Evolutionary conservation across 2,113 vertebrate species (phyloP).

Genomic region (Pseudolaguvia tuberculata): DNA sequence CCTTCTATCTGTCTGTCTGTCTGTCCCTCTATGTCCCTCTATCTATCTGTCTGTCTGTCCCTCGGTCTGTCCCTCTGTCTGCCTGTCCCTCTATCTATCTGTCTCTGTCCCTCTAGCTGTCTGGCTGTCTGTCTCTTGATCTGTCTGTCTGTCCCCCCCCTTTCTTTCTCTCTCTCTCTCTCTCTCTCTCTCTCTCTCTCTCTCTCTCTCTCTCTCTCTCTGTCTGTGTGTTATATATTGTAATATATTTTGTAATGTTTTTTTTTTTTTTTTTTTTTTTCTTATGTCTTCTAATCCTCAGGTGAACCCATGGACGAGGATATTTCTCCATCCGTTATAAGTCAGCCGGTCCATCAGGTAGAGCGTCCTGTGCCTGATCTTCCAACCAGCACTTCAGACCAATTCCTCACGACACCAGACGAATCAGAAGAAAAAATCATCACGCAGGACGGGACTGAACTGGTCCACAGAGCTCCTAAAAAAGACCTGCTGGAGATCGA

Average conservation of each 20-base stretch:
- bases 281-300: slow-evolving; percentile 26
- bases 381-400: slow-evolving; percentile 85
- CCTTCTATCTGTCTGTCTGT: no score
- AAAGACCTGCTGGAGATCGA: slow-evolving; percentile 96
- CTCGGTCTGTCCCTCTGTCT: no score
- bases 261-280: background rate
- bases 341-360: slow-evolving; percentile 67
- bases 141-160: no score
- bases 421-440: slow-evolving; percentile 82
- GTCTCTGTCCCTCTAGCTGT: no score
- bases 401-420: slow-evolving; percentile 91
- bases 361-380: slow-evolving; percentile 70
- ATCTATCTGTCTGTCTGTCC: no score
- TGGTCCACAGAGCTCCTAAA: slow-evolving; percentile 81
- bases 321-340: slow-evolving; percentile 69
- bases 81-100: no score
- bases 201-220: no score
- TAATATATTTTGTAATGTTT: background rate
- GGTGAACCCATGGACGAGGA: slow-evolving; percentile 70
- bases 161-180: no score
- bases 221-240: background rate
- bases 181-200: no score
- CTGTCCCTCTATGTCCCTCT: no score
- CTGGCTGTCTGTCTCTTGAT: no score
- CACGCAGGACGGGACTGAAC: slow-evolving; percentile 77